Evolutionary conservation across 2,113 vertebrate species (phyloP).

Genomic region (Hystrix brachyura): DNA sequence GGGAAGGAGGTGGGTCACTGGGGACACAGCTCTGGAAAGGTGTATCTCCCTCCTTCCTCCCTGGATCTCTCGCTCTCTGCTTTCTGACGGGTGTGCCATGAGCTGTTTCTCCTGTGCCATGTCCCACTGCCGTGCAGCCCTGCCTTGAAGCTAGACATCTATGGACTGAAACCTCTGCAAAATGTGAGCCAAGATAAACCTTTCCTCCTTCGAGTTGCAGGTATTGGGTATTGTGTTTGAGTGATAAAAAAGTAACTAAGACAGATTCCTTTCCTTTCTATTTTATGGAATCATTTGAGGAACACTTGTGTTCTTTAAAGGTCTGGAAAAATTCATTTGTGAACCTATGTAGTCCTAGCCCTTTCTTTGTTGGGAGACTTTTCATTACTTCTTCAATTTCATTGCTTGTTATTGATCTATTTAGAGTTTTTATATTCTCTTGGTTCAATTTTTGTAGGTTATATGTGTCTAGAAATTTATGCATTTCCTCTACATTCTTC

Average conservation of each 20-base stretch:
- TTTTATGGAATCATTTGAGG: not conserved
- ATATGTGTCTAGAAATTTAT: not conserved
- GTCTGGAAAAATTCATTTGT: not conserved
- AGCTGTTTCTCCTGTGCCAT: too few relatives aligned
- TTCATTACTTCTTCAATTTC: not conserved
- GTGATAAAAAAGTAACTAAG: too few relatives aligned
- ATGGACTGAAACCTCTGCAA: not conserved
- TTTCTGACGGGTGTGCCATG: too few relatives aligned
- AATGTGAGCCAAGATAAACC: not conserved
- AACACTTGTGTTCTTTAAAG: not conserved
- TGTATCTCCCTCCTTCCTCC: not conserved
- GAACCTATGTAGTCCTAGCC: not conserved
- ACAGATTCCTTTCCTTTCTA: not conserved
- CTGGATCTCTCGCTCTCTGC: not conserved
- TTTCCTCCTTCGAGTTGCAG: too few relatives aligned
- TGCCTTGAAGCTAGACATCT: too few relatives aligned
- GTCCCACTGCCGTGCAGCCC: too few relatives aligned
- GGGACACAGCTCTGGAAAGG: too few relatives aligned
- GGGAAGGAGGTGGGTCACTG: too few relatives aligned
- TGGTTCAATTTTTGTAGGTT: not conserved
- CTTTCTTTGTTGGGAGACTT: not conserved
- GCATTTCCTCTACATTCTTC: not conserved
- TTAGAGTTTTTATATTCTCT: not conserved
- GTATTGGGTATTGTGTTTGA: too few relatives aligned
- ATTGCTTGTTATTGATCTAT: not conserved